Base-by-base conservation (phyloP, 2,888 invertebrate species). In the Idaea dimidiata region DNA sequence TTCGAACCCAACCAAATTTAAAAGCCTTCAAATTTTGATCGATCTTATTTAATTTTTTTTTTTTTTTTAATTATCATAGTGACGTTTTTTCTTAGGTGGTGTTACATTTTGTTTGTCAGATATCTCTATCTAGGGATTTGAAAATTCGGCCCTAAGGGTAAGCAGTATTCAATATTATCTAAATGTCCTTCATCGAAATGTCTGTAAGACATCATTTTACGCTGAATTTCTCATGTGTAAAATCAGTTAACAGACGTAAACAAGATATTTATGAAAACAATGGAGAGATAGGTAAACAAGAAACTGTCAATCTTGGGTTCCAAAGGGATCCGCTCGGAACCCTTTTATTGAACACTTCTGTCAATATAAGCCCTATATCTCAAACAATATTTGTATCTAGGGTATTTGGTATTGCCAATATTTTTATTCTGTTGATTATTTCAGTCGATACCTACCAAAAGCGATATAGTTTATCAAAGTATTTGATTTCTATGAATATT, bases 191-290 rank as follows among this genome's bases (percentile, higher is more conserved):
- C 43, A 43, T 43, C 6, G 0, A 43, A 43, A 43, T 43, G 10
- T 43, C 18, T 61, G 24, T 43, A 43, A 43, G 43, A 43, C 43
- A 43, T 43, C 43, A 14, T 43, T 43, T 43, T 43, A 43, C 43
- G 43, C 43, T 43, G 14, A 8, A 43, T 43, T 43, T 43, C 43
- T 43, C 43, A 43, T 14, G 14, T 43, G 43, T 43, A 43, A 43
- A 59, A 53, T 56, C 8, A 59, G 32, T 16, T 8, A 57, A 57
- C 59, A 60, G 43, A 60, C 59, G 54, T 57, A 32, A 17, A 57
- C 17, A 16, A 17, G 18, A 17, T 16, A 16, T 57, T 57, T 17
- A 16, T 43, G 43, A 43, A 43, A 43, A 43, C 43, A 43, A 43
- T 43, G 43, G 43, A 43, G 43, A 43, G 43, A 43, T 43, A 10